Percentiles rank a stretch among this genome's conserved stretches.
Conservation (phyloP, 2,888 invertebrate species). For the Calameuta pallipes region DNA sequence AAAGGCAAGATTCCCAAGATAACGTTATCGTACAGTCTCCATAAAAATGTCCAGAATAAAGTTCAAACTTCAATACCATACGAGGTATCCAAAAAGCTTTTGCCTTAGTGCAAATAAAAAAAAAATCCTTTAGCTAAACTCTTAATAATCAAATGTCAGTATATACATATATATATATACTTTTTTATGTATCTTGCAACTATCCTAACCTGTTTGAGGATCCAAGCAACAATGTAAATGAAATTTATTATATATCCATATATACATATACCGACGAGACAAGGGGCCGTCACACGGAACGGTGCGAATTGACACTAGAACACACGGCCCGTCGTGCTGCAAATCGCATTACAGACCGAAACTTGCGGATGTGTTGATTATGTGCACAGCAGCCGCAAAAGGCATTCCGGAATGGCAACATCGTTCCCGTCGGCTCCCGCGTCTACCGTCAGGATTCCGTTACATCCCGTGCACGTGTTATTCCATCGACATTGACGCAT, state of each 20-base stretch:
- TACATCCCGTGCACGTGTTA: neutral
- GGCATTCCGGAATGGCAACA: neutral
- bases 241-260: neutral
- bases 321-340: neutral
- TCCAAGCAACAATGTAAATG: neutral
- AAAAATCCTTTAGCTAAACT: neutral
- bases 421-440: neutral
- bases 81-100: too few species aligned
- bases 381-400: neutral
- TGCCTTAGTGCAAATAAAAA: too few species aligned
- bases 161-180: neutral
- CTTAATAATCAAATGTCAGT: neutral
- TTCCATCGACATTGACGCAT: neutral
- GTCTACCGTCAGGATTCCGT: neutral
- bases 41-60: neutral
- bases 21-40: neutral
- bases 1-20: neutral
- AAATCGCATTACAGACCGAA: constrained; percentile 3
- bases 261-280: neutral
- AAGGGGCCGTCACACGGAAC: neutral
- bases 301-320: neutral
- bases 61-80: too few species aligned
- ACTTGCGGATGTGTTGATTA: constrained; percentile 7
- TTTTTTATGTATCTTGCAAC: too few species aligned
- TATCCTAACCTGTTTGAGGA: too few species aligned